Evolutionary conservation across 2,888 invertebrate genomes (phyloP).

Genomic region (Epirrhoe tristata): DNA sequence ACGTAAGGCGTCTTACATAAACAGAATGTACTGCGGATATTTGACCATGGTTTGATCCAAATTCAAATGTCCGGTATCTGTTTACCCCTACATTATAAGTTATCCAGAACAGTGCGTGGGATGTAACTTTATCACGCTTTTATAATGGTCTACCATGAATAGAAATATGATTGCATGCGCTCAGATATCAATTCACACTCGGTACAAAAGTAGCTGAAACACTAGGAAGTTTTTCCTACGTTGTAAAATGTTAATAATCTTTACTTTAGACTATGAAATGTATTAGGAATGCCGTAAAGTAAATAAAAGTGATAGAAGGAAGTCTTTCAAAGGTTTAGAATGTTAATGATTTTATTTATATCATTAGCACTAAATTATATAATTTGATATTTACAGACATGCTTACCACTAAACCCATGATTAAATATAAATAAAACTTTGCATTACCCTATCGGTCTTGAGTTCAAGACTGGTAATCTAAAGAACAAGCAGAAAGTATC

Average conservation of each 20-base stretch:
- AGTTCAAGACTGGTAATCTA: conserved; percentile 36
- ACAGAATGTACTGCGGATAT: conserved; percentile 26
- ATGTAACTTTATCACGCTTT: conserved; percentile 49
- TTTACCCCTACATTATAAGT: conserved; percentile 79
- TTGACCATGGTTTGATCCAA: conserved; percentile 27
- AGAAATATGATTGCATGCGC: conserved; percentile 24
- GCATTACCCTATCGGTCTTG: conserved; percentile 32
- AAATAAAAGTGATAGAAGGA: conserved; percentile 36
- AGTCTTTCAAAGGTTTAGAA: conserved; percentile 41
- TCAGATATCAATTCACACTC: conserved; percentile 30
- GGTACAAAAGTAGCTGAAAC: conserved; percentile 41
- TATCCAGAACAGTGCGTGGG: conserved; percentile 82
- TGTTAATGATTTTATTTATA: conserved; percentile 42
- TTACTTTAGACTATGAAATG: conserved; percentile 26
- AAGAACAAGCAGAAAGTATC: conserved; percentile 42
- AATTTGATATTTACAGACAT: conserved; percentile 45
- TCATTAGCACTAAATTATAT: conserved; percentile 46
- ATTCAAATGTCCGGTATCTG: conserved; percentile 45
- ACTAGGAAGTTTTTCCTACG: conserved; percentile 36
- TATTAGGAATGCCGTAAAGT: conserved; percentile 24
- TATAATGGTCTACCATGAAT: conserved; percentile 18
- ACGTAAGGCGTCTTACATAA: conserved; percentile 34
- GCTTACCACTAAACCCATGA: conserved; percentile 37
- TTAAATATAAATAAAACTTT: conserved; percentile 35
- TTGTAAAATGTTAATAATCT: conserved; percentile 31